These are phyloP conservation scores for Formicarius rufipectus DNA, from an alignment of 2,113 vertebrate genomes.

Conservation along the genomic window DNA sequence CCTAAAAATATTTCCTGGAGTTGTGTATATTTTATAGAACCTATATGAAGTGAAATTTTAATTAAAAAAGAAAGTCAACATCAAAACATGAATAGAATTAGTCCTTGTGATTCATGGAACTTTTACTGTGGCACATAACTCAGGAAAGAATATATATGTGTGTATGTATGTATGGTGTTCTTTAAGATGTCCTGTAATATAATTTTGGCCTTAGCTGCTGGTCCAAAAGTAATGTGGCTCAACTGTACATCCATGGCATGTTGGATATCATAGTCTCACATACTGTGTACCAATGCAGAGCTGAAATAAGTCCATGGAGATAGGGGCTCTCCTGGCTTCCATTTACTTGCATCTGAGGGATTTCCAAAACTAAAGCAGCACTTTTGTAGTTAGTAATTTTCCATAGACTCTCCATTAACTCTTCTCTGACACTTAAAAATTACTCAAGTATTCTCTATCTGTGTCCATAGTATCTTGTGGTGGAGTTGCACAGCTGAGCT, in stretches of 20 bases:
- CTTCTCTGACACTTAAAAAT: not conserved
- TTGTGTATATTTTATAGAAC: not conserved
- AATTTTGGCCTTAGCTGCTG: not conserved
- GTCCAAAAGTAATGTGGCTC: not conserved
- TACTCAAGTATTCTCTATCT: not conserved
- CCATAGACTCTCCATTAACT: not conserved
- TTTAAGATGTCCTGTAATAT: not conserved
- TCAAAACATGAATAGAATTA: too few species aligned
- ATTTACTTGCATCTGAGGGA: not conserved
- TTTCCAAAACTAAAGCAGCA: not conserved
- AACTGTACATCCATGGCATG: not conserved
- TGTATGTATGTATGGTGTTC: not conserved
- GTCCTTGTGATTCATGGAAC: not conserved
- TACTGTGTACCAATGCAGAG: accelerated
- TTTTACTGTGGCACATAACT: not conserved
- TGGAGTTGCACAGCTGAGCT: not conserved
- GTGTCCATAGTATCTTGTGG: accelerated
- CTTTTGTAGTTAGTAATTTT: not conserved
- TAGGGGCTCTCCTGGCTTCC: not conserved
- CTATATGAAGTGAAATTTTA: not conserved
- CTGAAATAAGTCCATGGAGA: not conserved
- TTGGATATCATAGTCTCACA: not conserved
- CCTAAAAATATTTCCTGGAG: not conserved
- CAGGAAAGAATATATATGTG: not conserved
- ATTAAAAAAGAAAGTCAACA: too few species aligned